phyloP scores from a whole-genome alignment of 1,140 invertebrate genomes.

The Hypsibius dujardini region DNA sequence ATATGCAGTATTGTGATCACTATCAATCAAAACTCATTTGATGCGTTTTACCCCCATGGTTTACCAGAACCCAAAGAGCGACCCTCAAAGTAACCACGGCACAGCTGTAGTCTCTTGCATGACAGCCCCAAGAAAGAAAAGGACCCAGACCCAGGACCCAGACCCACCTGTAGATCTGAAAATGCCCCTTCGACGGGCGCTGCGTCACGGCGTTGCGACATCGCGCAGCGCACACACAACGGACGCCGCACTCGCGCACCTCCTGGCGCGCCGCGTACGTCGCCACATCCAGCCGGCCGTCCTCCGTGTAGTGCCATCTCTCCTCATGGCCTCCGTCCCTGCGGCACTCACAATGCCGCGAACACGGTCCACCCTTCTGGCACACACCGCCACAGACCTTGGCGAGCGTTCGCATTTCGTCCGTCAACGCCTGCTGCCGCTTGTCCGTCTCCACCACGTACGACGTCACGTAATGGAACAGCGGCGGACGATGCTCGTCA shows the following conservation, averaged over 20 bases:
- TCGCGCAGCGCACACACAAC: not conserved
- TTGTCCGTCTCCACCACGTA: not conserved
- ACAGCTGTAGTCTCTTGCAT: no score
- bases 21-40: no score
- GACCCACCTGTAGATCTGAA: not conserved
- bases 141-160: no score
- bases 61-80: no score
- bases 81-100: no score
- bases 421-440: not conserved
- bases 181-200: not conserved
- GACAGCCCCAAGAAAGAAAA: no score
- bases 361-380: not conserved
- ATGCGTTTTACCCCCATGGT: no score
- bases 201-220: not conserved
- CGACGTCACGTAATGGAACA: slow-evolving; percentile 4
- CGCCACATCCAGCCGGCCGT: not conserved
- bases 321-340: not conserved
- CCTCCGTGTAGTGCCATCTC: not conserved
- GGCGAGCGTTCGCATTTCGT: not conserved
- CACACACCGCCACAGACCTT: not conserved
- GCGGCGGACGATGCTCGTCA: not conserved
- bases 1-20: no score
- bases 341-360: not conserved
- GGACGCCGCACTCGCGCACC: not conserved
- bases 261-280: not conserved